Evolutionary conservation across 1,140 invertebrate genomes (phyloP), one percentile per base, ranked within the genome.

Genomic region (Eufriesea mexicana): DNA sequence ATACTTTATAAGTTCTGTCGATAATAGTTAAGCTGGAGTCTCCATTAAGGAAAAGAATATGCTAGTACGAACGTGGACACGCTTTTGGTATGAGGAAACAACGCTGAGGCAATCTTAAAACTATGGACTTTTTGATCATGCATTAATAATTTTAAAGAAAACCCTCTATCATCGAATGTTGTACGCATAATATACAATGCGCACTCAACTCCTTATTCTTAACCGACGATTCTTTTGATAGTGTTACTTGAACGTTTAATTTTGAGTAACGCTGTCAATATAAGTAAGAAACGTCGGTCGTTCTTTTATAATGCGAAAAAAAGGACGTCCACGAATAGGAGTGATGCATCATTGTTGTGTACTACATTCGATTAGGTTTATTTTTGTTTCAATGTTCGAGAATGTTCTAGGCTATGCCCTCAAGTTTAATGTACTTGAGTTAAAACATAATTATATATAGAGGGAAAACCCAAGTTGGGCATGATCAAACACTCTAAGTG

Each of bases 401-500:
- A 85, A 86, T 74, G 76, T 80, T 78, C 74, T 86, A 76, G 88
- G 70, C 79, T 78, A 84, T 72, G 74, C 73, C 61, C 77, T 84
- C 82, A 75, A 89, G 75, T 79, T 64, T 74, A 84, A 84, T 81
- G 54, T 85, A 79, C 86, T 89, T 89, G 72, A 90, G 80, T 86
- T 84, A 55, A 90, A 91, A 87, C 55, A 67, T 83, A 89, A 87
- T 89, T 84, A 92, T 68, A 47, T 42, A 73, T 91, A 92, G 91
- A 91, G 91, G 90, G 86, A 86, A 89, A 89, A 88, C 75, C 78
- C 87, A 79, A 90, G 86, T 84, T 91, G 92, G 93, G 93, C 94
- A 94, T 94, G 94, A 94, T 94, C 94, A 94, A 94, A 94, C 94
- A 94, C 93, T 94, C 94, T 94, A 94, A 94, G 93, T 94, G 90